These are phyloP conservation scores for Zosterops japonicus DNA, from an alignment of 2,113 vertebrate species.

Conservation along the genomic window DNA sequence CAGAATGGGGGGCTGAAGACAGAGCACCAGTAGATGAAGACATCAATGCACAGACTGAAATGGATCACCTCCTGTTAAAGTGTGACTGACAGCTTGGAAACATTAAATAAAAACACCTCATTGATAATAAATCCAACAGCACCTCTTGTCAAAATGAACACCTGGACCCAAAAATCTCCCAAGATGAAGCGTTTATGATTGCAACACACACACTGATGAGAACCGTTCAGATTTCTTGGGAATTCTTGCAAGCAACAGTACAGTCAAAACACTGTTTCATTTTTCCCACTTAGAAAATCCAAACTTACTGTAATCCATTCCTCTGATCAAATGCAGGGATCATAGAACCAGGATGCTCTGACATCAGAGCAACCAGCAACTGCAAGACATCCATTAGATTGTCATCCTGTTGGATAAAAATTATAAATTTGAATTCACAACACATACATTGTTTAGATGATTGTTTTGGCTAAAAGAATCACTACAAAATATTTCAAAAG, in stretches of 20 bases:
- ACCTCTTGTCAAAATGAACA: background rate
- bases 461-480: background rate
- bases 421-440: background rate
- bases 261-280: background rate
- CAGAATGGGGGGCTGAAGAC: background rate
- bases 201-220: background rate
- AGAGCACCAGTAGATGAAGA: background rate
- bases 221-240: background rate
- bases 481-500: background rate
- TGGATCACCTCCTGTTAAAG: background rate
- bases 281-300: background rate
- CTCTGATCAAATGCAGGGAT: conserved; percentile 95
- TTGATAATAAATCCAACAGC: background rate
- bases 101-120: background rate
- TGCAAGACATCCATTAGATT: conserved; percentile 98
- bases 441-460: background rate
- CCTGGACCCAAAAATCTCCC: background rate
- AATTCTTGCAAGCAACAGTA: background rate
- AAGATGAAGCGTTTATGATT: background rate
- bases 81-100: background rate
- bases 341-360: conserved; percentile 94
- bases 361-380: conserved; percentile 94
- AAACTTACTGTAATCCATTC: conserved; percentile 90
- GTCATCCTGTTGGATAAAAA: conserved; percentile 84
- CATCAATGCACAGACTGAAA: background rate